Evolutionary conservation across 1,140 invertebrate species (phyloP).

Genomic region (Pseudoatta argentina): DNA sequence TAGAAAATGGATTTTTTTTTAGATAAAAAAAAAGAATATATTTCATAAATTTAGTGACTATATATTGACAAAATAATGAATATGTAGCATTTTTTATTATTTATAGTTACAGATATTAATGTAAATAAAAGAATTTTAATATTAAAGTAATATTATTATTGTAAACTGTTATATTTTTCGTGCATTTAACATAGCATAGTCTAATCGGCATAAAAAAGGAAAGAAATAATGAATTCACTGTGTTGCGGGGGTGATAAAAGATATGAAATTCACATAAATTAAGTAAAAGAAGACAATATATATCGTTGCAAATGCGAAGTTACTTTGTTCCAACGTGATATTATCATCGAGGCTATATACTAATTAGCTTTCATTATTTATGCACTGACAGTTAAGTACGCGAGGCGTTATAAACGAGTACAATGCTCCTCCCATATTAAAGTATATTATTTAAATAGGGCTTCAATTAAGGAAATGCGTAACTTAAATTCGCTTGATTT

Average conservation of each 20-base stretch:
- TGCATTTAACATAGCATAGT: background rate
- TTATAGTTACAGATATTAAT: background rate
- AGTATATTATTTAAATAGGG: background rate
- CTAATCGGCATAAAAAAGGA: background rate
- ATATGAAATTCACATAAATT: slow-evolving; percentile 26
- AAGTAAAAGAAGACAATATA: background rate
- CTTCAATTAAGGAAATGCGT: background rate
- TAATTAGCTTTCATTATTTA: slow-evolving; percentile 36
- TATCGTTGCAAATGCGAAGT: background rate
- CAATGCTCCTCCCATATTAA: slow-evolving; percentile 13
- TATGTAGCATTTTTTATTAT: background rate
- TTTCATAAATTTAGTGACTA: background rate
- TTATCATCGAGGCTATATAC: slow-evolving; percentile 21
- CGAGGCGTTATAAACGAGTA: slow-evolving; percentile 26
- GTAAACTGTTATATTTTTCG: background rate
- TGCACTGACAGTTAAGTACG: slow-evolving; percentile 18
- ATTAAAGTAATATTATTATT: background rate
- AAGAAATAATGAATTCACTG: background rate
- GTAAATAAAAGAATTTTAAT: background rate
- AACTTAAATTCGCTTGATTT: background rate
- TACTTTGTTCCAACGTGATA: slow-evolving; percentile 23
- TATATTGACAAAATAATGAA: background rate
- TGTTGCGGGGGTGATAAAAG: background rate
- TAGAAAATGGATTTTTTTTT: slow-evolving; percentile 11
- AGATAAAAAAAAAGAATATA: slow-evolving; percentile 1